Evolutionary conservation across 2,113 vertebrate genomes (phyloP).

Genomic region (Caretta caretta): DNA sequence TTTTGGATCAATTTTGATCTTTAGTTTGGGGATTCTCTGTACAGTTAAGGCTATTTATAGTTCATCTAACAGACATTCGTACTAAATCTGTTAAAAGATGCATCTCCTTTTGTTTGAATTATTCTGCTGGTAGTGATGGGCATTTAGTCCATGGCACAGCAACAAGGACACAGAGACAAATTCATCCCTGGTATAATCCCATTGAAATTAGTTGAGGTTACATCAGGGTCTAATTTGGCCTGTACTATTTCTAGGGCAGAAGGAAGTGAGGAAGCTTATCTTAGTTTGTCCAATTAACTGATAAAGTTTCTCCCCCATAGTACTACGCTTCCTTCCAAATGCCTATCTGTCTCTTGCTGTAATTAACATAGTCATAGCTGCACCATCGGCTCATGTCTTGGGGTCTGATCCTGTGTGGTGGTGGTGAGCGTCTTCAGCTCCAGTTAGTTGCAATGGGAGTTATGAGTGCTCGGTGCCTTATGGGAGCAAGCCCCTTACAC

Average conservation of each 20-base stretch:
- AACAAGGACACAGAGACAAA: background rate
- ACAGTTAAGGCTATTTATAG: background rate
- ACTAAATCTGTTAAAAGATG: background rate
- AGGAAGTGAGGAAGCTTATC: background rate
- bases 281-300: background rate
- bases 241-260: background rate
- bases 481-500: background rate
- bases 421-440: background rate
- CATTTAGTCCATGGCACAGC: background rate
- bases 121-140: background rate
- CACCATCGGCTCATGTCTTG: background rate
- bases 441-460: background rate
- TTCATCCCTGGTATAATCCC: background rate
- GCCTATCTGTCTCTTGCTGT: background rate
- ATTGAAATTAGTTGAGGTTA: background rate
- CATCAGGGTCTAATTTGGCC: constrained; percentile 5
- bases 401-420: background rate
- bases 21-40: background rate
- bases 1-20: background rate
- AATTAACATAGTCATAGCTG: background rate
- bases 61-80: background rate
- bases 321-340: background rate
- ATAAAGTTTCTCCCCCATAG: background rate
- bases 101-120: background rate
- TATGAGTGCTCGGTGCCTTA: background rate